phyloP scores from a whole-genome alignment of 2,113 vertebrate species.

The Planiliza haematocheilus region DNA sequence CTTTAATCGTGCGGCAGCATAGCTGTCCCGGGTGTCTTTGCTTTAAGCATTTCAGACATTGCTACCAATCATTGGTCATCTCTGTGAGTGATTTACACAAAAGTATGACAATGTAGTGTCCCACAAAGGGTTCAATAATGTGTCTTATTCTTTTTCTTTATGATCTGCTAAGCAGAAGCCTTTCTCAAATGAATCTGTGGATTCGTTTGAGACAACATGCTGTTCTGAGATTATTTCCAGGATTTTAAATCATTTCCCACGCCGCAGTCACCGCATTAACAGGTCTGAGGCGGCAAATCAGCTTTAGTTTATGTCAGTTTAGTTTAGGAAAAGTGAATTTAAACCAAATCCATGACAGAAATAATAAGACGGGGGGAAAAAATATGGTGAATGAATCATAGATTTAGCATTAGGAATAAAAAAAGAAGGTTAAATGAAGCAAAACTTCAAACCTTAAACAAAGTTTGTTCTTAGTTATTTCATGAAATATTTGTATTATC shows the following conservation, averaged over 20 bases:
- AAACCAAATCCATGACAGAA: background rate
- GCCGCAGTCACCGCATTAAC: slow-evolving; percentile 34
- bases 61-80: slow-evolving; percentile 40
- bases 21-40: slow-evolving; percentile 72
- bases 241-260: slow-evolving; percentile 45
- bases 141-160: slow-evolving; percentile 28
- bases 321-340: slow-evolving; percentile 6
- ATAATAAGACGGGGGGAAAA: too few relatives aligned
- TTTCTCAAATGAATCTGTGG: slow-evolving; percentile 62
- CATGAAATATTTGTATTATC: too few relatives aligned
- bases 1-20: slow-evolving; percentile 66
- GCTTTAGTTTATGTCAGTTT: slow-evolving; percentile 18
- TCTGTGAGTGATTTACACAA: slow-evolving; percentile 53
- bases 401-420: background rate
- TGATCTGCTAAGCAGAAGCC: slow-evolving; percentile 79
- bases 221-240: slow-evolving; percentile 68
- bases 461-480: too few relatives aligned
- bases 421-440: background rate
- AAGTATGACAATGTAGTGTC: slow-evolving; percentile 41
- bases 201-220: slow-evolving; percentile 50
- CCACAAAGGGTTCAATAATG: background rate
- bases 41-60: slow-evolving; percentile 66
- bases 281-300: slow-evolving; percentile 6
- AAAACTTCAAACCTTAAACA: background rate
- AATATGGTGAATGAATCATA: too few relatives aligned